phyloP scores from a whole-genome alignment of 2,797 vertebrate species.

The Falco peregrinus region DNA sequence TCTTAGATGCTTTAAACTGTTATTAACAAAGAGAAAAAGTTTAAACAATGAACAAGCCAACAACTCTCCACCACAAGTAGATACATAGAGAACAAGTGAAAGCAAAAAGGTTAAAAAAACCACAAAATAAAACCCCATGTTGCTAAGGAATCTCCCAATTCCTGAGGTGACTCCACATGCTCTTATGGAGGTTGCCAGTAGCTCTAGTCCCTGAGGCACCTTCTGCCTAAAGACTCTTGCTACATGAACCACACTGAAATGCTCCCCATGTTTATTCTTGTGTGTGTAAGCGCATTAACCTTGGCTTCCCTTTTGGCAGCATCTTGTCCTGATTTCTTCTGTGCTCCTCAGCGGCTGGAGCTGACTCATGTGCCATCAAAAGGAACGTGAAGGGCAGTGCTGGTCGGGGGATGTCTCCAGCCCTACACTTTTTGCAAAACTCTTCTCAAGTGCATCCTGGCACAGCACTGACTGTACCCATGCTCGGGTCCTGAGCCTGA shows the following conservation, averaged over 20 bases:
- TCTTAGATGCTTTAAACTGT: not conserved
- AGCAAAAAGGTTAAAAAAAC: not conserved
- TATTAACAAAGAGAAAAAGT: not conserved
- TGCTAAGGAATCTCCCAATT: not conserved
- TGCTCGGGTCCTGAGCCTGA: fast-evolving
- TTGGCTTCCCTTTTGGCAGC: not conserved
- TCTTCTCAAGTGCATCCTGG: fast-evolving
- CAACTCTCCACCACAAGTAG: not conserved
- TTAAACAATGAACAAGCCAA: not conserved
- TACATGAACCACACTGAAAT: not conserved
- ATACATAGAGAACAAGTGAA: not conserved
- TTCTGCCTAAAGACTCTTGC: not conserved
- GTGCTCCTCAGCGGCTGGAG: not conserved
- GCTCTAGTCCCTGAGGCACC: not conserved
- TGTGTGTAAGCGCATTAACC: not conserved
- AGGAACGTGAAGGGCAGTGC: not conserved
- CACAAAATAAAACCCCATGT: not conserved
- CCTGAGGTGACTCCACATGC: fast-evolving
- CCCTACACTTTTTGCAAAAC: not conserved
- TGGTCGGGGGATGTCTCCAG: not conserved
- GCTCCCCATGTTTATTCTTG: fast-evolving
- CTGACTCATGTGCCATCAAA: not conserved
- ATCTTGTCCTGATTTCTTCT: not conserved
- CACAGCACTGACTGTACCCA: not conserved
- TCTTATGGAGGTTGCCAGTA: not conserved